Evolutionary conservation across 2,888 invertebrate species (phyloP).

Genomic region (Elysia crispata): DNA sequence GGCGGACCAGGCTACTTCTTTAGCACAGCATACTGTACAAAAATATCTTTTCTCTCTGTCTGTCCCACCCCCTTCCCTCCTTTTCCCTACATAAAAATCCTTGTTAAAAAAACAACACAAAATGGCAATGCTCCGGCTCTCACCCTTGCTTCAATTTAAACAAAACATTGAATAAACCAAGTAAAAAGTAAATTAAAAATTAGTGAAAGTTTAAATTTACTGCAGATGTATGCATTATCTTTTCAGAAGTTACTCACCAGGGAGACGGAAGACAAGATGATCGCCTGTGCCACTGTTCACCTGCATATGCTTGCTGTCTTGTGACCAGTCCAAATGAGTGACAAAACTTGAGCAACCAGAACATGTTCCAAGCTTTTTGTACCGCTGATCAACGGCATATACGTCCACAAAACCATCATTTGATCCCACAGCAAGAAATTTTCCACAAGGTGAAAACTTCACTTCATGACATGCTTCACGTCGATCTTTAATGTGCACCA

Average conservation of each 20-base stretch:
- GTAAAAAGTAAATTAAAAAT: no score
- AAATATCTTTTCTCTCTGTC: not conserved
- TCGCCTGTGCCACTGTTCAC: slow-evolving; percentile 78
- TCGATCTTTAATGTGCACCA: slow-evolving; percentile 75
- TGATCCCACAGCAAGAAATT: slow-evolving; percentile 77
- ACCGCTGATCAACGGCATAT: slow-evolving; percentile 74
- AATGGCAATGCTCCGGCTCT: no score
- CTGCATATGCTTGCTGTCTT: slow-evolving; percentile 76
- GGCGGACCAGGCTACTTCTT: no score
- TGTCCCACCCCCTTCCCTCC: not conserved
- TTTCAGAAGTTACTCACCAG: slow-evolving; percentile 64
- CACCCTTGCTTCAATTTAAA: no score
- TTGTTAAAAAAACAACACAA: no score
- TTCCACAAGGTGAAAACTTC: slow-evolving; percentile 78
- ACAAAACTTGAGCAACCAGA: slow-evolving; percentile 78
- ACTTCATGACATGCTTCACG: slow-evolving; percentile 78
- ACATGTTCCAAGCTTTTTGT: slow-evolving; percentile 75
- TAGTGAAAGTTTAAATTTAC: no score
- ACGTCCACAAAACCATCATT: slow-evolving; percentile 78
- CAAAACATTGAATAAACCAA: no score
- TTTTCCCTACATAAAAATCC: not conserved
- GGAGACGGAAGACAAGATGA: slow-evolving; percentile 75
- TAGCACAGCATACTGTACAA: no score
- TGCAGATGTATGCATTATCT: no score
- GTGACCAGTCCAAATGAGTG: slow-evolving; percentile 79